These are phyloP conservation scores for Beris chalybata DNA, from an alignment of 2,888 invertebrate species.

Conservation along the genomic window DNA sequence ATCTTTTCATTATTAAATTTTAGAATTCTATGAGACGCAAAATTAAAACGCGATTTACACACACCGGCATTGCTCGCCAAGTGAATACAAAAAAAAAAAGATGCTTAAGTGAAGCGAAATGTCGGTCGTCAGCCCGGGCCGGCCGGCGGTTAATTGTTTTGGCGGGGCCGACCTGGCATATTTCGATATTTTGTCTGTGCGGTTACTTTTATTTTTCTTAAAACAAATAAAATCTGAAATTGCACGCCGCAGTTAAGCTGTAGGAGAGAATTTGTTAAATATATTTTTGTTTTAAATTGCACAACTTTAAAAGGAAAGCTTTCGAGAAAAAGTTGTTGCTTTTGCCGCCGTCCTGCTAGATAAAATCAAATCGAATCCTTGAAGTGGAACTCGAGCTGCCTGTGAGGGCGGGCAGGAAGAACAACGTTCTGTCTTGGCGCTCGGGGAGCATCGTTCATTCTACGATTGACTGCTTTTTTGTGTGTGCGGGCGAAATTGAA, in stretches of 20 bases:
- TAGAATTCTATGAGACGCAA: constrained; percentile 43
- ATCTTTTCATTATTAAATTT: constrained; percentile 32
- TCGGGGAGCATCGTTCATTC: too few species aligned
- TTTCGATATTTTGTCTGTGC: background rate
- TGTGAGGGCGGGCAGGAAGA: too few species aligned
- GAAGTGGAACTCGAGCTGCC: too few species aligned
- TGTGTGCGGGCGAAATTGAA: too few species aligned
- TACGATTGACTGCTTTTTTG: too few species aligned
- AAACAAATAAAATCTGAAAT: constrained; percentile 25
- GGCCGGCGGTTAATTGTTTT: constrained; percentile 5
- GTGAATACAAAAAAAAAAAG: constrained; percentile 42
- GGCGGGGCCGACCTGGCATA: too few species aligned
- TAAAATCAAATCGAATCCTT: too few species aligned
- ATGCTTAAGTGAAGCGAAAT: constrained; percentile 6
- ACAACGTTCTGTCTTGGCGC: too few species aligned
- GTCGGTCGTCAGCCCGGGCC: constrained; percentile 1
- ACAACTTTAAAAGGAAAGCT: too few species aligned
- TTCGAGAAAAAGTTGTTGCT: too few species aligned
- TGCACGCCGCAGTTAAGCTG: constrained; percentile 37
- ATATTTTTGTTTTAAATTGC: constrained; percentile 5
- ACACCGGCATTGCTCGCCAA: constrained; percentile 58
- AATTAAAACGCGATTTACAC: constrained; percentile 55
- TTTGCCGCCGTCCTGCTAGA: too few species aligned
- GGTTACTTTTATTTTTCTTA: constrained; percentile 15
- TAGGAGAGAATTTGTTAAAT: constrained; percentile 38